Evolutionary conservation across 2,797 vertebrate species (phyloP), one percentile per base, ranked within the genome.

Genomic region (Babyrousa celebensis): DNA sequence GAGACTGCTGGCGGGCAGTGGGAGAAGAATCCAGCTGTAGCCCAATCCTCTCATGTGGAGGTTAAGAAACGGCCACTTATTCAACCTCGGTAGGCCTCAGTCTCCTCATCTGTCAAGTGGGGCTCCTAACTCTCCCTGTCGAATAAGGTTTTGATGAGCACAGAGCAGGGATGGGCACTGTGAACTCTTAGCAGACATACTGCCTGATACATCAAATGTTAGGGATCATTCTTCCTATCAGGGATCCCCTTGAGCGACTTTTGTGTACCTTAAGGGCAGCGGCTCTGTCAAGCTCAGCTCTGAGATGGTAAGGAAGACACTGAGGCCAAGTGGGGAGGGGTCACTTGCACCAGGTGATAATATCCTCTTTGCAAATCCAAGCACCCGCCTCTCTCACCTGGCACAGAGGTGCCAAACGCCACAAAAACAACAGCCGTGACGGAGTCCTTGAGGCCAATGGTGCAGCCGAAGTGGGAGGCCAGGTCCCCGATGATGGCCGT

Each of bases 401-500:
- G 99, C 97, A 99, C 99, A 0, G 99, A 99, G 20, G 99, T 99
- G 95, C 99, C 99, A 0, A 99, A 99, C 5, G 99, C 99, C 27
- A 99, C 99, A 3, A 99, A 99, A 96, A 99, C 98, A 71, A 99
- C 99, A 0, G 99, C 99, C 0, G 99, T 99, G 95, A 99, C 99
- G 0, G 99, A 99, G 98, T 99, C 99, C 98, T 99, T 99, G 97
- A 99, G 99, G 96, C 99, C 99, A 15, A 99, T 99, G 96, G 99
- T 99, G 98, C 99, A 99, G 98, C 99, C 99, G 0, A 99, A 99
- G 98, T 99, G 99, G 78, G 99, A 99, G 68, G 99, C 99, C 40
- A 99, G 99, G 98, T 99, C 99, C 0, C 99, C 99, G 0, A 99
- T 99, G 98, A 99, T 74, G 0, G 99, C 99, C 0, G 99, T 99